Evolutionary conservation across 2,113 vertebrate species (phyloP), one percentile per base, ranked within the genome.

Genomic region (Lepus europaeus): DNA sequence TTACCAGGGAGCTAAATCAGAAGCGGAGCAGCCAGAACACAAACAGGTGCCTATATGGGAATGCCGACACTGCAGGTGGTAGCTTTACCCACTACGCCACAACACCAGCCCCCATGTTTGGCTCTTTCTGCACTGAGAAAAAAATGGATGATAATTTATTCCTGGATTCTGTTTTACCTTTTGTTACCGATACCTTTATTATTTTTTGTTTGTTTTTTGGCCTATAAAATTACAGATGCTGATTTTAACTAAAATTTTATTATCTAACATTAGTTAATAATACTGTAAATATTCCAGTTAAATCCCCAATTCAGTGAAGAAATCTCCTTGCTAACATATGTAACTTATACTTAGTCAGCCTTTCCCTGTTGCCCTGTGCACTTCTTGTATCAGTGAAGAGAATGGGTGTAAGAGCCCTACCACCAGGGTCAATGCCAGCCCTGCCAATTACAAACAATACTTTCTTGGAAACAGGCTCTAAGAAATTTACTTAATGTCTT

Each of bases 341-440:
- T 1, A 9, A 2, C 0, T 1, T 56, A 17, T 0, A 7, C 20
- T 80, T 19, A 63, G 6, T 76, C 72, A 33, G 11, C 16, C 20
- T 56, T 85, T 22, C 29, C 10, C 3, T 33, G 6, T 31, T 31
- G 0, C 79, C 12, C 70, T 59, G 45, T 33, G 16, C 20, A 22
- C 45, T 59, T 69, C 16, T 25, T 66, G 2, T 3, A 39, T 20
- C 27, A n/a, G 22, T 9, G 4, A 31, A 73, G 31, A 94, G 39
- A 94, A 72, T 2, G 45, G 36, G 51, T 22, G n/a, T n/a, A 31
- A 89, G 8, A 82, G 69, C 1, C 45, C 59, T 23, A 45, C 16
- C 9, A 16, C 23, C 25, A 31, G 39, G 51, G 6, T 63, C 29
- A 51, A 49, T 59, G 10, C 29, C 39, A 90, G 17, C 29, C 73